Evolutionary conservation across 2,888 invertebrate species (phyloP).

Genomic region (Xylophagus ater): DNA sequence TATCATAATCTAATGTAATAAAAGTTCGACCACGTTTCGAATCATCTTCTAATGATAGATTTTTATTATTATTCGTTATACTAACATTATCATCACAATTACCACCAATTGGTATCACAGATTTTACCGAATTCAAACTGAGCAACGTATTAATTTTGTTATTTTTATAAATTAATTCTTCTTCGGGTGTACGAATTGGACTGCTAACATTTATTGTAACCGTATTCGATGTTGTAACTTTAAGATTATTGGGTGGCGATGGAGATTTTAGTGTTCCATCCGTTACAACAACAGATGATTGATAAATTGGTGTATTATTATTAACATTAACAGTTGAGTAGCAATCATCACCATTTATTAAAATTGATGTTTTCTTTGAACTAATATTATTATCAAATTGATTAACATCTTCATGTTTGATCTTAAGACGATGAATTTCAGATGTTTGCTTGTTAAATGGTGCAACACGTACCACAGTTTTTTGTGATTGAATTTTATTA

Average conservation of each 20-base stretch:
- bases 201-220: constrained; percentile 48
- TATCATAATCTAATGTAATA: constrained; percentile 33
- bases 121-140: constrained; percentile 19
- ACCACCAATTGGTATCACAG: not conserved
- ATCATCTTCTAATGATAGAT: no score
- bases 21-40: constrained; percentile 32
- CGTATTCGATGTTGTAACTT: constrained; percentile 44
- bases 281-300: constrained; percentile 61
- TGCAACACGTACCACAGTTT: constrained; percentile 42
- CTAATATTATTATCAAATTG: constrained; percentile 25
- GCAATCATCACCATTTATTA: constrained; percentile 62
- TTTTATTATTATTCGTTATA: not conserved
- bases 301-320: constrained; percentile 56
- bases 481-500: constrained; percentile 21
- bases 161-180: constrained; percentile 32
- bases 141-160: constrained; percentile 34
- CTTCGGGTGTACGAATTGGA: constrained; percentile 23
- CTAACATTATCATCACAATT: not conserved
- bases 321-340: constrained; percentile 65
- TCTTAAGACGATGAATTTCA: constrained; percentile 44
- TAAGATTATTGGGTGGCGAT: not conserved
- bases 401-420: constrained; percentile 45
- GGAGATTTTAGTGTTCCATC: constrained; percentile 36
- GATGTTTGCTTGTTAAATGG: constrained; percentile 32
- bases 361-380: constrained; percentile 56